A percentile compares a stretch with the other conserved stretches of the same genome.
phyloP scores from a whole-genome alignment of 2,888 invertebrate genomes.

The Campopleginae sp. region DNA sequence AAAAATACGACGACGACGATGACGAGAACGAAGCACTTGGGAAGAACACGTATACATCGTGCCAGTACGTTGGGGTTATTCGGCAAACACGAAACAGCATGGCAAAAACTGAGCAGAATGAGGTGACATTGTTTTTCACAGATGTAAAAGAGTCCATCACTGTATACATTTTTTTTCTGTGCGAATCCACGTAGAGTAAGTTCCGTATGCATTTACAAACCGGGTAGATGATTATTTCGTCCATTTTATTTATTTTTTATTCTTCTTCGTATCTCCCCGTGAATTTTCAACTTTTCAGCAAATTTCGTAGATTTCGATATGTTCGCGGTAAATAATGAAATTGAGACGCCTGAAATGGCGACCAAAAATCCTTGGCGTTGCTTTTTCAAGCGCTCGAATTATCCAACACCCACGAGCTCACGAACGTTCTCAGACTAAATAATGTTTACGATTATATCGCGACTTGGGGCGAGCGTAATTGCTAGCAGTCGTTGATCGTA shows the following conservation, averaged over 20 bases:
- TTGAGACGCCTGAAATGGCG: background rate
- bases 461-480: slow-evolving; percentile 48
- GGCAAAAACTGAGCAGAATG: slow-evolving; percentile 8
- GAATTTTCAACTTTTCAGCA: background rate
- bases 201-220: background rate
- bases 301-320: background rate
- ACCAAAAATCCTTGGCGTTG: background rate
- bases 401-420: background rate
- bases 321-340: background rate
- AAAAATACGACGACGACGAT: slow-evolving; percentile 58
- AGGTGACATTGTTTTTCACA: slow-evolving; percentile 10
- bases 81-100: slow-evolving; percentile 25
- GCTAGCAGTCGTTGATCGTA: slow-evolving; percentile 44
- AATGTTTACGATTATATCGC: slow-evolving; percentile 18
- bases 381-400: background rate
- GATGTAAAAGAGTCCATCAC: background rate
- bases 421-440: background rate
- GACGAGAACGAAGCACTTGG: slow-evolving; percentile 35
- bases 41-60: slow-evolving; percentile 39
- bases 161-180: background rate
- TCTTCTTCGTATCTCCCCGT: background rate
- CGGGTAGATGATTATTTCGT: background rate
- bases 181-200: background rate
- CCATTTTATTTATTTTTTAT: background rate
- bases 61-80: slow-evolving; percentile 46